phyloP scores from a whole-genome alignment of 2,797 vertebrate genomes.

The Periparus ater region DNA sequence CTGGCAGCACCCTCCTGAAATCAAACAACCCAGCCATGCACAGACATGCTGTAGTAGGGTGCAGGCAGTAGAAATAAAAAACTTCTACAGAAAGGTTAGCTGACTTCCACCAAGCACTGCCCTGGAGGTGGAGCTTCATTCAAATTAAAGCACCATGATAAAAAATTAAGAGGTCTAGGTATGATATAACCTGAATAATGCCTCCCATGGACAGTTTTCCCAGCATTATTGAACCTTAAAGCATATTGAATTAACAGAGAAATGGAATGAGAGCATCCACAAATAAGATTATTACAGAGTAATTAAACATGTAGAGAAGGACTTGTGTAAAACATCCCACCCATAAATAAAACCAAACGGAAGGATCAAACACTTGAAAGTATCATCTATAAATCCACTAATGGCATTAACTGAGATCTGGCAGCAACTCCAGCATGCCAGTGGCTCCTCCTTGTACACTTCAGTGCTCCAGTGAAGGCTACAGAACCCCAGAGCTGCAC shows the following conservation, averaged over 20 bases:
- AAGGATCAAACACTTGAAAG: neutral
- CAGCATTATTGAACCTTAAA: neutral
- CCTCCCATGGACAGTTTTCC: fast-evolving
- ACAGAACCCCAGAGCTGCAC: neutral
- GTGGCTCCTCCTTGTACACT: fast-evolving
- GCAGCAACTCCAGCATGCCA: fast-evolving
- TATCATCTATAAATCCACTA: fast-evolving
- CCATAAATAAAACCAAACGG: fast-evolving
- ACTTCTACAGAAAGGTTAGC: neutral
- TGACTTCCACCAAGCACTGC: neutral
- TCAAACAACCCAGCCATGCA: neutral
- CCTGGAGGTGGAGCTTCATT: neutral
- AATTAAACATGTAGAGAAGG: neutral
- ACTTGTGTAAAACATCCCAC: neutral
- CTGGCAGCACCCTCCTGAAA: neutral
- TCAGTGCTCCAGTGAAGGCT: neutral
- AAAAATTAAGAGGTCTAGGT: neutral
- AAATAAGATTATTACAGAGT: neutral
- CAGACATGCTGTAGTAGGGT: fast-evolving
- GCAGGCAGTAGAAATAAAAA: neutral
- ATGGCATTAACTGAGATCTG: neutral
- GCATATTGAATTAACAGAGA: neutral
- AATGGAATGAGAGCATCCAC: neutral
- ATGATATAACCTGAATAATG: neutral
- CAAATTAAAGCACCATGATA: neutral